Base-by-base conservation (phyloP, 2,113 vertebrate species). In the Gymnocephalus cernua region DNA sequence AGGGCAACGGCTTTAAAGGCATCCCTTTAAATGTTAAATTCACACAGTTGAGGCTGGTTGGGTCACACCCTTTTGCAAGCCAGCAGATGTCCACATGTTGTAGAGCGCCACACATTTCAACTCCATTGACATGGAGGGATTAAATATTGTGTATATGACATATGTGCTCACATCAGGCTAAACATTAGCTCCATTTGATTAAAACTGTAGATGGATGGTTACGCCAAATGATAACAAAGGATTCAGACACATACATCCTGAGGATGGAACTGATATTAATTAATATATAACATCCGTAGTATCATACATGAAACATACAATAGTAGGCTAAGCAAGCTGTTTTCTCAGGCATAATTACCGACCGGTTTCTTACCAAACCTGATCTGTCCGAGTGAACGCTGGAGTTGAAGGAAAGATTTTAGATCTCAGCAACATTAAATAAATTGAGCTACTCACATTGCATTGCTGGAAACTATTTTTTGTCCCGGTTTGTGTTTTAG, bases 401-500 rank as follows among this genome's bases (percentile, higher is more conserved):
- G 23, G 4, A 27, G 8, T 21, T 67, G 4, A 54, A n/a, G 35
- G 11, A 63, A 18, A 79, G 56, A 44, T 41, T 9, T 29, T 25
- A n/a, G 27, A 66, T 29, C 63, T 41, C 8, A 47, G 3, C 12
- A 15, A 47, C 18, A 48, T 21, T 1, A 27, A 35, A 51, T 2
- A 27, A 48, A 78, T 3, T 2, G 15, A 19, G 59, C 15, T 81
- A 94, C 93, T 94, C 72, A 94, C 93, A 0, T 66, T 88, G 87
- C 93, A 94, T 94, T 27, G 67, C 51, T 80, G 57, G 16, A 15
- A 29, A 19, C 0, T 41, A 12, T 25, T 21, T 85, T n/a, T 80
- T 74, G 5, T 3, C 67, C 41, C 10, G 4, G 12, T 9, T 41
- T 27, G 14, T 82, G 14, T 50, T 47, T 13, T 21, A 54, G 48